phyloP scores from a whole-genome alignment of 2,797 vertebrate species.

The Squalus acanthias region DNA sequence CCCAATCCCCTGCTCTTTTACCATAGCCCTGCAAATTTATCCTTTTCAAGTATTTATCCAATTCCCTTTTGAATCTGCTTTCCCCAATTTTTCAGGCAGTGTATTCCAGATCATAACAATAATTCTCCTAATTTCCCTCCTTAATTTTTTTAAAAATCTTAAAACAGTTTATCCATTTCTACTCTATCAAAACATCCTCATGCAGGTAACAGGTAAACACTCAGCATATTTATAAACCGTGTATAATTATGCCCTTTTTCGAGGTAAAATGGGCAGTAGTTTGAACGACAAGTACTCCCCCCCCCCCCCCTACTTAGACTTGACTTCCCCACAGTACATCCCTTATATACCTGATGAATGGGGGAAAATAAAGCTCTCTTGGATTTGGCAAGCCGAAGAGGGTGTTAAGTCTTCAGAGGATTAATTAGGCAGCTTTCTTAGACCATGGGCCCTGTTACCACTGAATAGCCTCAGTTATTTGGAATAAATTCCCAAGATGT shows the following conservation, averaged over 20 bases:
- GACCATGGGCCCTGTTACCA: background rate
- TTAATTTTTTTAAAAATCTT: background rate
- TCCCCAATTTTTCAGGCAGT: background rate
- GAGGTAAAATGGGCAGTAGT: background rate
- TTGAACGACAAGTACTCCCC: background rate
- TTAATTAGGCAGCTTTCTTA: background rate
- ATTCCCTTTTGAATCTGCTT: background rate
- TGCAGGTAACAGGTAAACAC: background rate
- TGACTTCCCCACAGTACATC: background rate
- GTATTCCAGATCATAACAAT: background rate
- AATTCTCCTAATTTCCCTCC: background rate
- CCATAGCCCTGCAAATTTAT: background rate
- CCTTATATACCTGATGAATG: background rate
- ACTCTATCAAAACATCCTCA: background rate
- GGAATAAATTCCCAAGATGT: background rate
- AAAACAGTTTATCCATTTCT: background rate
- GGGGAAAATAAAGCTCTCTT: background rate
- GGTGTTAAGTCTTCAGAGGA: background rate
- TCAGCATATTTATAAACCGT: background rate
- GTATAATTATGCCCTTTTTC: background rate
- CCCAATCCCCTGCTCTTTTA: background rate
- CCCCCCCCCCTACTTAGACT: background rate
- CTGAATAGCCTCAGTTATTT: slow-evolving; percentile 30
- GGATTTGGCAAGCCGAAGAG: background rate
- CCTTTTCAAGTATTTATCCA: background rate